phyloP scores from a whole-genome alignment of 2,888 invertebrate genomes.

The Sphecodes monilicornis region DNA sequence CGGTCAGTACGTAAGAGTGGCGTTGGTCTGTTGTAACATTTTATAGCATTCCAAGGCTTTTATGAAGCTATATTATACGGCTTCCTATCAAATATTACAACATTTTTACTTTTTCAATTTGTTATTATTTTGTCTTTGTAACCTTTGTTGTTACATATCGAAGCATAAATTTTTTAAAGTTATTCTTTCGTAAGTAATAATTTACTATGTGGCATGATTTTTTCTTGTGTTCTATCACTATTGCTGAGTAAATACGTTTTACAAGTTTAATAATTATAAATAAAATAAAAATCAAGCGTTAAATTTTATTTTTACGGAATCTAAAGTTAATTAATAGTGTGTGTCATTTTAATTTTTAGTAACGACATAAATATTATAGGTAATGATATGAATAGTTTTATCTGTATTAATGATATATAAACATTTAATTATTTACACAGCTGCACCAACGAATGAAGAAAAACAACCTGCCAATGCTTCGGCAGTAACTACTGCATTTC shows the following conservation, averaged over 20 bases:
- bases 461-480: neutral
- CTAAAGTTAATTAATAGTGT: neutral
- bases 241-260: neutral
- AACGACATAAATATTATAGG: neutral
- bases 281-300: neutral
- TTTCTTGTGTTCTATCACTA: neutral
- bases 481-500: neutral
- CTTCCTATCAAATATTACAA: neutral
- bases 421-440: slow-evolving; percentile 52
- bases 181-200: neutral
- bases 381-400: neutral
- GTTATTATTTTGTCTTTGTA: neutral
- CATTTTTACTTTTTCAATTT: neutral
- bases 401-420: neutral
- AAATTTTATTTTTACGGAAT: neutral
- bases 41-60: neutral
- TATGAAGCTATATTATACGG: neutral
- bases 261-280: neutral
- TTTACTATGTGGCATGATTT: neutral
- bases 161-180: neutral
- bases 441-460: neutral
- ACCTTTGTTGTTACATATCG: neutral
- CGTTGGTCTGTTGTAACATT: neutral
- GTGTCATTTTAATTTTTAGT: neutral
- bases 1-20: neutral